These are phyloP conservation scores for Halichoeres trimaculatus DNA, from an alignment of 2,113 vertebrate genomes.

Conservation along the genomic window DNA sequence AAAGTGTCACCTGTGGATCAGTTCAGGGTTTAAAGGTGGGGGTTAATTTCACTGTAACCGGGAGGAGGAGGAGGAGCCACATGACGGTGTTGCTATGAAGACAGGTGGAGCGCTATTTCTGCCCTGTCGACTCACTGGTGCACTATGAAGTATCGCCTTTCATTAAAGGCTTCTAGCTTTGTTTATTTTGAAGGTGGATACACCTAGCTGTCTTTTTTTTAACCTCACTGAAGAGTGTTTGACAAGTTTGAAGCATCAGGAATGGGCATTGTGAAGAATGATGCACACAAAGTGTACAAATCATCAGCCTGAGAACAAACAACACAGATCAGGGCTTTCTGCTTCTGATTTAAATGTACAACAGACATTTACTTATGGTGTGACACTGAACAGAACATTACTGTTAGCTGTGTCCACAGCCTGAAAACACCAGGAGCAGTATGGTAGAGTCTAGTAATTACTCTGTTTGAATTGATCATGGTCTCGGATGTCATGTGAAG, in stretches of 20 bases:
- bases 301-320: no score
- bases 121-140: neutral
- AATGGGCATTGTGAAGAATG: neutral
- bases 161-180: neutral
- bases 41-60: neutral
- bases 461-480: neutral
- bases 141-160: neutral
- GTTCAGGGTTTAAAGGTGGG: neutral
- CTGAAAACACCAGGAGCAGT: neutral
- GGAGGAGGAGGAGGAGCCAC: neutral
- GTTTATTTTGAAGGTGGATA: neutral
- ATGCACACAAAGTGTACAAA: neutral
- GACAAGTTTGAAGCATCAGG: neutral
- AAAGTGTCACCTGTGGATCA: slow-evolving; percentile 3
- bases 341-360: no score
- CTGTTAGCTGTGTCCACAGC: neutral
- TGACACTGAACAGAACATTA: no score
- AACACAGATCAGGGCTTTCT: no score
- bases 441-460: neutral
- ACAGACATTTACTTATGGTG: no score
- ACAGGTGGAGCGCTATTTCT: slow-evolving; percentile 33
- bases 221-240: neutral
- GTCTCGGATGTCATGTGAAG: slow-evolving; percentile 10
- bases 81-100: slow-evolving; percentile 13
- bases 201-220: neutral